Evolutionary conservation across 2,113 vertebrate genomes (phyloP).

Genomic region (Menidia beryllina): DNA sequence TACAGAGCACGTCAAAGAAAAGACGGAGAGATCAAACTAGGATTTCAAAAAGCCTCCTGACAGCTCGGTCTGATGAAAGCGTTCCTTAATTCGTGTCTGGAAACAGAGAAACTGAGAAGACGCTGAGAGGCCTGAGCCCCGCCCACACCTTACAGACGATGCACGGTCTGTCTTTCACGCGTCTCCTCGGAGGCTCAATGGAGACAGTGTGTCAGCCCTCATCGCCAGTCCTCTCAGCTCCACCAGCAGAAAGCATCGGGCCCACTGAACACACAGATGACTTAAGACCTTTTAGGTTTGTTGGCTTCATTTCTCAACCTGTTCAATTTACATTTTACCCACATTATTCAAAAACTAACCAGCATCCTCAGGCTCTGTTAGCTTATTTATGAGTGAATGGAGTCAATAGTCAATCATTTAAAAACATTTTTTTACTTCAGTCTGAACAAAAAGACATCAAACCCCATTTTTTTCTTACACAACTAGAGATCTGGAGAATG

Average conservation of each 20-base stretch:
- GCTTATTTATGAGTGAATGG: slow-evolving; percentile 42
- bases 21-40: neutral
- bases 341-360: neutral
- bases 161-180: slow-evolving; percentile 50
- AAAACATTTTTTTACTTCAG: neutral
- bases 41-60: slow-evolving; percentile 32
- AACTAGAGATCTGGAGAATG: no score
- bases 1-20: neutral
- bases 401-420: slow-evolving; percentile 60
- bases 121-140: slow-evolving; percentile 31
- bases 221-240: slow-evolving; percentile 75
- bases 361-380: slow-evolving; percentile 25
- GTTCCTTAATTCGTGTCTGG: slow-evolving; percentile 3
- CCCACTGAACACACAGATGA: slow-evolving; percentile 21
- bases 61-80: slow-evolving; percentile 29
- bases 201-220: slow-evolving; percentile 67
- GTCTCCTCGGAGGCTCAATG: slow-evolving; percentile 62
- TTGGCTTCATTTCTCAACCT: neutral
- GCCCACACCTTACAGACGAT: slow-evolving; percentile 58
- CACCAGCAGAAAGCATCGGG: slow-evolving; percentile 55
- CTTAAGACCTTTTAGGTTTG: slow-evolving; percentile 36
- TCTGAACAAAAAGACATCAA: slow-evolving; percentile 1
- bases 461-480: no score
- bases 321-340: neutral
- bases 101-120: slow-evolving; percentile 11